Percentiles rank a stretch among this genome's conserved stretches.
phyloP scores from a whole-genome alignment of 2,888 invertebrate genomes.

The Julus scanicus region DNA sequence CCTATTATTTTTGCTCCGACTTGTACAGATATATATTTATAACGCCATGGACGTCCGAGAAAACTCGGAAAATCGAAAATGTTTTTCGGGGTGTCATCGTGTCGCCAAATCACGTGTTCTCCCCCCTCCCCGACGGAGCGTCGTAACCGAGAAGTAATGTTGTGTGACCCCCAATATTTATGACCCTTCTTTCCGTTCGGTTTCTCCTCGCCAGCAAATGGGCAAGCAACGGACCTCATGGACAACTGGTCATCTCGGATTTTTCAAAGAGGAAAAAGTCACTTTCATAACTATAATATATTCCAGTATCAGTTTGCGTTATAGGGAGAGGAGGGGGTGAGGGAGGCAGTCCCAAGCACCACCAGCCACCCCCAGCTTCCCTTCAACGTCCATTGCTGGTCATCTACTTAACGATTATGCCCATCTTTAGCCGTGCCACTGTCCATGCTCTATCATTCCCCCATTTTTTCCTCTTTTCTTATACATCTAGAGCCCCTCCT shows the following conservation, averaged over 20 bases:
- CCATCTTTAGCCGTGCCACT: conserved; percentile 39
- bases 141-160: conserved; percentile 39
- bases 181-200: conserved; percentile 30
- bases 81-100: conserved; percentile 31
- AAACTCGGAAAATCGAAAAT: conserved; percentile 30
- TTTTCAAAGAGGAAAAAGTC: not conserved
- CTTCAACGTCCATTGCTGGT: not conserved
- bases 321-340: not conserved
- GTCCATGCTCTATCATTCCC: conserved; percentile 39
- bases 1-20: conserved; percentile 5
- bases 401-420: conserved; percentile 36
- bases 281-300: conserved; percentile 34
- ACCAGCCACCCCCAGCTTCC: not conserved
- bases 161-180: conserved; percentile 32
- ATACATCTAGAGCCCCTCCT: conserved; percentile 2
- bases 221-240: not conserved
- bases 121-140: conserved; percentile 25
- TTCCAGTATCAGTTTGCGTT: not conserved
- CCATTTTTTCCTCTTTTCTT: conserved; percentile 41
- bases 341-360: not conserved
- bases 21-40: conserved; percentile 29
- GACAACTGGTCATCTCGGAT: conserved; percentile 24
- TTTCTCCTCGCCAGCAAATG: conserved; percentile 1
- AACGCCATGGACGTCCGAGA: conserved; percentile 30
- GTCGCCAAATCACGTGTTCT: conserved; percentile 36